These are phyloP conservation scores for Orchesella flavescens DNA, from an alignment of 2,888 invertebrate genomes.

Conservation along the genomic window DNA sequence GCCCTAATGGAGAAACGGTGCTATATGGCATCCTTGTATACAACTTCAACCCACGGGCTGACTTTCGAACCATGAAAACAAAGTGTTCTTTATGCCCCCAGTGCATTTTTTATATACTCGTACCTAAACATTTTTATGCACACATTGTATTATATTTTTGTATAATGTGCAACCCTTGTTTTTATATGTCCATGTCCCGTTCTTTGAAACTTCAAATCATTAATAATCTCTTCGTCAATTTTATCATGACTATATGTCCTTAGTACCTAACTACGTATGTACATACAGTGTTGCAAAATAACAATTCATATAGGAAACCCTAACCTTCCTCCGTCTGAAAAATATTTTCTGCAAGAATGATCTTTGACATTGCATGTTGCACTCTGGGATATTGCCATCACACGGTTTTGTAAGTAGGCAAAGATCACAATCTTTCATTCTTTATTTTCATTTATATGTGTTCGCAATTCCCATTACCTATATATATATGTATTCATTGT, in stretches of 20 bases:
- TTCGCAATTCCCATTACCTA: background rate
- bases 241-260: background rate
- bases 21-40: background rate
- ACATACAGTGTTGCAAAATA: constrained; percentile 8
- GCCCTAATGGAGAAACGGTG: background rate
- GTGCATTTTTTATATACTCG: background rate
- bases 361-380: constrained; percentile 51
- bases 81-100: background rate
- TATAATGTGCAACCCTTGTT: background rate
- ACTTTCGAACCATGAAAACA: background rate
- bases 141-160: too few species aligned
- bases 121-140: background rate
- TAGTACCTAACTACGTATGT: background rate
- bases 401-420: constrained; percentile 42
- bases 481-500: background rate
- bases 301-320: constrained; percentile 35
- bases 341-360: constrained; percentile 41
- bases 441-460: background rate
- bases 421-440: constrained; percentile 33
- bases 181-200: constrained; percentile 12
- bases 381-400: constrained; percentile 16
- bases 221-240: constrained; percentile 47
- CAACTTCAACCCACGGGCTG: background rate
- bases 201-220: constrained; percentile 30
- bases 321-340: constrained; percentile 52